Percentiles rank a stretch among this genome's conserved stretches.
Conservation (phyloP, 2,113 vertebrate species). For the Eublepharis macularius region DNA sequence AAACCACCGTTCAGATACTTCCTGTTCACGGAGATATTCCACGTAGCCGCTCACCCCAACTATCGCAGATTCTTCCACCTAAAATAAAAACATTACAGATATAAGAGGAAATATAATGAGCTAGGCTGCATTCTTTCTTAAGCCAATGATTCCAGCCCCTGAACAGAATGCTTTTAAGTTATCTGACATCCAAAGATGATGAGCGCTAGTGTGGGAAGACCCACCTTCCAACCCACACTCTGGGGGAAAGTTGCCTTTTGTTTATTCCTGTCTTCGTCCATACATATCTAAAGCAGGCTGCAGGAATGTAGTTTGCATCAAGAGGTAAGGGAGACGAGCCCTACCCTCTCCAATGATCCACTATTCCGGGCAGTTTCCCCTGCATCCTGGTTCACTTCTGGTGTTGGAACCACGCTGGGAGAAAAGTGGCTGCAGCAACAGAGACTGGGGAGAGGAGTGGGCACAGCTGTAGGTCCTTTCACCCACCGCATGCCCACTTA, state of each 20-base stretch:
- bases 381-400: neutral
- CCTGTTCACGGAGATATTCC: constrained; percentile 95
- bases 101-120: constrained; percentile 8
- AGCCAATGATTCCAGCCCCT: neutral
- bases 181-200: neutral
- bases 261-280: too few relatives aligned
- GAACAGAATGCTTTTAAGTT: neutral
- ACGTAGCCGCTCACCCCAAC: constrained; percentile 94
- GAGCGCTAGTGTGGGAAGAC: neutral
- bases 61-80: constrained; percentile 90
- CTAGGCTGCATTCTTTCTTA: neutral
- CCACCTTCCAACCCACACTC: neutral
- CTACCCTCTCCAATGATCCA: too few relatives aligned
- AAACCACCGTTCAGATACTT: constrained; percentile 97
- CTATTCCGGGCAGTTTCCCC: too few relatives aligned
- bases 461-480: neutral
- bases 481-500: too few relatives aligned
- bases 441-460: neutral
- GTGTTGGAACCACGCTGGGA: neutral
- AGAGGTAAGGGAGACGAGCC: too few relatives aligned
- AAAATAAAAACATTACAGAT: constrained; percentile 27
- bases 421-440: neutral
- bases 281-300: too few relatives aligned
- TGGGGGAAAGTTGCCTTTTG: neutral
- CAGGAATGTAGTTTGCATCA: too few relatives aligned